Conservation (phyloP, 2,888 invertebrate species). For the Lacanobia oleracea region DNA sequence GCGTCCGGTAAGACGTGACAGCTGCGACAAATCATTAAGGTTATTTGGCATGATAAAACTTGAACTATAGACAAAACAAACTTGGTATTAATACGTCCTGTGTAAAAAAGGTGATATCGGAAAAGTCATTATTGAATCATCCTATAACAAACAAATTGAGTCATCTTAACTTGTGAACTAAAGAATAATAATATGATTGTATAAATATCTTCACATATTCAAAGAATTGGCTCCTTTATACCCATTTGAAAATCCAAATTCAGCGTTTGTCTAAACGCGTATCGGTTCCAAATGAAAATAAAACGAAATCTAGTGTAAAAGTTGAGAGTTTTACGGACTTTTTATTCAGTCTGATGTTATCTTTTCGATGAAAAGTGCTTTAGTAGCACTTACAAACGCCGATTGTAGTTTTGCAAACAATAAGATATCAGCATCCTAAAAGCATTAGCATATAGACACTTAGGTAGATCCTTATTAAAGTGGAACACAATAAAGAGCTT, state of each 20-base stretch:
- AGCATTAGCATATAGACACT: slow-evolving; percentile 7
- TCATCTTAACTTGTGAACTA: not conserved
- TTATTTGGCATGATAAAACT: slow-evolving; percentile 20
- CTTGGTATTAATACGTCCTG: not conserved
- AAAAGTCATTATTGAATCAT: slow-evolving; percentile 9
- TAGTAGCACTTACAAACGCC: slow-evolving; percentile 14
- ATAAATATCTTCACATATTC: slow-evolving; percentile 4
- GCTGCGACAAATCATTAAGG: slow-evolving; percentile 21
- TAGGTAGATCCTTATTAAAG: not conserved
- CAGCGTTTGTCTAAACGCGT: slow-evolving; percentile 31
- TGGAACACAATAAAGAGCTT: not conserved
- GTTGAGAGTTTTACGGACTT: slow-evolving; percentile 37
- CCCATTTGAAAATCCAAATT: slow-evolving; percentile 41
- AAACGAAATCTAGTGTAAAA: slow-evolving; percentile 47
- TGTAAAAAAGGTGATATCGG: not conserved
- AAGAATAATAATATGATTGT: slow-evolving; percentile 5
- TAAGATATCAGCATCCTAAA: not conserved
- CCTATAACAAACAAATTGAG: not conserved
- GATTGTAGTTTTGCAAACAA: slow-evolving; percentile 36
- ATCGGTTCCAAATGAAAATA: slow-evolving; percentile 49
- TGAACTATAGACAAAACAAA: slow-evolving; percentile 27
- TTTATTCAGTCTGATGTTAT: slow-evolving; percentile 41
- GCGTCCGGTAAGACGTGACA: slow-evolving; percentile 67
- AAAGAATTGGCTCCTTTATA: slow-evolving; percentile 21
- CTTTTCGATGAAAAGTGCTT: slow-evolving; percentile 18